Base-by-base conservation (phyloP, 2,797 vertebrate species). In the Mallotus villosus region DNA sequence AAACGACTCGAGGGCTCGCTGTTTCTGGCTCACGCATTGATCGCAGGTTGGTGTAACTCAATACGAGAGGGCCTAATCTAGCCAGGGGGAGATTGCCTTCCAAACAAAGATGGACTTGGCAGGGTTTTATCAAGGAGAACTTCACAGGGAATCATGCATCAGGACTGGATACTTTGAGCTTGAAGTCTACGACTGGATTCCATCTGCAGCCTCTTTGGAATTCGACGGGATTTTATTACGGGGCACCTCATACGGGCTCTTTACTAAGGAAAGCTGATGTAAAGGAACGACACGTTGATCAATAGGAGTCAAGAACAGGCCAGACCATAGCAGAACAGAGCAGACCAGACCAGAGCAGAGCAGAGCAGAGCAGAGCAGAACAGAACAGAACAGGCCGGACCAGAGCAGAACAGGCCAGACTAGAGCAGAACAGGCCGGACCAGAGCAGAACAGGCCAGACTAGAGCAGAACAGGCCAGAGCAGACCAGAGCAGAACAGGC, bases 21-120 rank as follows among this genome's bases (percentile, higher is more conserved):
- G 84, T 86, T 86, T 74, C 72, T 0, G 49, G 75, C 77, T 77
- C 65, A 82, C 74, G 72, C 78, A 83, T 78, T 76, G 86, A 88
- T 85, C 72, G 62, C 64, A 41, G 67, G 64, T 53, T 46, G 25
- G 25, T 67, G 25, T 27, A 67, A 53, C 46, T 22, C 49, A 67
- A 67, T 67, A 67, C 49, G 7, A 51, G 11, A 63, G 32, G 32
- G 19, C 51, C 32, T 41, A 63, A 32, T 63, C 29, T 37, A 21
- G 34, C n/a, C 8, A 17, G n/a, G 29, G 29, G 61, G n/a, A 63
- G 61, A 63, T 34, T 63, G 61, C 19, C 8, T 63, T 46, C 72
- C 71, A 79, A 63, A 71, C 67, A 46, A 46, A 68, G 55, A 25
- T 74, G 70, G 64, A 72, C 66, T 72, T 70, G 22, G 73, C 63